Evolutionary conservation across 2,113 vertebrate genomes (phyloP), one percentile per base, ranked within the genome.

Genomic region (Burhinus oedicnemus): DNA sequence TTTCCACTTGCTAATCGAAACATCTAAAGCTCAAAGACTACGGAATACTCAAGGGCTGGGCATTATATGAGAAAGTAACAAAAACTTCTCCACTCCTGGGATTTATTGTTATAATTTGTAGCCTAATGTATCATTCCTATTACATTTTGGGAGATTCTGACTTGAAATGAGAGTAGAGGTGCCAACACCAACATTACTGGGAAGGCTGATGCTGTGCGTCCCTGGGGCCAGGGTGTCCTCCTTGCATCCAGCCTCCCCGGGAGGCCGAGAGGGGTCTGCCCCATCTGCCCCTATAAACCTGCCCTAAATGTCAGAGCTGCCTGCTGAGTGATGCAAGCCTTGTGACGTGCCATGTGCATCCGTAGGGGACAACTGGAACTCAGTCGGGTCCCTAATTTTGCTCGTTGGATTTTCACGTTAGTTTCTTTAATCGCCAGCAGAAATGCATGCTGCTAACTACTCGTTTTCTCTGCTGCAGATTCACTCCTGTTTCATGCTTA

Each of bases 401-500:
- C 47, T 60, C 6, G 3, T 55, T 85, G n/a, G 6, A 7, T 83
- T 86, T 90, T 81, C 6, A 3, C 3, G 1, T 23, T 70, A 19
- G 0, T 18, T 15, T 75, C 21, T 22, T 72, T 45, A 40, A 60
- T 72, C 26, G 0, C 7, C 45, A 52, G 32, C 61, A 83, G 34
- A 83, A 91, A 54, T 25, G 8, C 60, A 34, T 74, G 83, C 79
- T 52, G 21, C n/a, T 94, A 60, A 96, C 38, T 8, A 0, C 19
- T 45, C 27, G 0, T 85, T 93, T 87, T 44, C 76, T 90, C 65
- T 90, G 62, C 74, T 74, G 11, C 97, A 99, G 99, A 98, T 99
- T 90, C 98, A 98, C 79, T 98, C 99, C 97, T 99, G 97, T 76
- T 99, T 99, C 97, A 98, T 99, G 98, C 91, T 99, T 97, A 99